Base-by-base conservation (phyloP, 1,140 invertebrate genomes). In the Ceratosolen solmsi region DNA sequence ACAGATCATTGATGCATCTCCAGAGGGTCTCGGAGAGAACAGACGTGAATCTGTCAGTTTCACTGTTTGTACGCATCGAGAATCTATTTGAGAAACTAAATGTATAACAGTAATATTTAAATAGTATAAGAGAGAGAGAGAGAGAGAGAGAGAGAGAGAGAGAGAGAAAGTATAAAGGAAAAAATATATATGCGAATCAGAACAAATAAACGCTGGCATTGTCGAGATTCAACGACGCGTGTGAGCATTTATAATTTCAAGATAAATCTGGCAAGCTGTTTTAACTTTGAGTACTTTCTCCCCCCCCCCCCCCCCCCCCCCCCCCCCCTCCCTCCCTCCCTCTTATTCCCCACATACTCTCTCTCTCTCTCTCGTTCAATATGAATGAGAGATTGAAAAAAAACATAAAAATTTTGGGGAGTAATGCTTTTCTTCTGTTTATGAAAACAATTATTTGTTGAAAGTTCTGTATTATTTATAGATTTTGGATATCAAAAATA, bases 231-330 rank as follows among this genome's bases (percentile, higher is more conserved):
- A 81, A n/a, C 72, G 56, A 81, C 60, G 79, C 79, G 72, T 75
- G 79, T 30, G 27, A 41, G 41, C 72, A 56, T 70, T 75, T 41
- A 74, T 75, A 75, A 75, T 81, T 81, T 75, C 25, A 17, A 68
- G 46, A 75, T 81, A 70, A 75, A 81, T 81, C 70, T 71, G 56
- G 79, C 27, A 11, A 49, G 27, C 75, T 25, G 60, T 78, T 38
- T 80, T 80, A 77, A 70, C 27, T 8, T 56, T n/a, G 0, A 65
- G 49, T n/a, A 30, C 25, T 22, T 1, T 17, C 27, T 46, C 25
- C 41, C 74, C 76, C 63, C 75, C 77, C 51, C 49, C 68, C 51
- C 27, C 15, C 7, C 36, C 36, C 27, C 25, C 41, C 74, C 76
- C 63, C 75, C 77, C 51, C 49, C 68, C 51, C 27, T 30, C 7